Conservation (phyloP, 2,797 vertebrate genomes). For the Glossophaga mutica region DNA sequence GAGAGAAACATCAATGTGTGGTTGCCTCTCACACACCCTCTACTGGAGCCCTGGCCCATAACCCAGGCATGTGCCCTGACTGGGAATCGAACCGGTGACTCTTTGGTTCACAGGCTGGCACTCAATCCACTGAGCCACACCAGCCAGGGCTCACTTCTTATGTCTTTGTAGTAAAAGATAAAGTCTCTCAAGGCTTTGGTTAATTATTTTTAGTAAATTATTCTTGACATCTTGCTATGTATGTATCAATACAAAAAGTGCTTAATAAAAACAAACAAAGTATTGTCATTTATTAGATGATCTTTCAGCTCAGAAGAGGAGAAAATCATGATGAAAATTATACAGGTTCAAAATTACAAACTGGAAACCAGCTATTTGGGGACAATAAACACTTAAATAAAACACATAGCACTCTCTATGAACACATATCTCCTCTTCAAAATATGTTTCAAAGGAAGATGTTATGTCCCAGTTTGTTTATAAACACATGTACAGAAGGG, state of each 20-base stretch:
- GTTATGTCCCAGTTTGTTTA: constrained; percentile 29
- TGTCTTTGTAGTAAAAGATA: background rate
- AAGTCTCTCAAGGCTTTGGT: background rate
- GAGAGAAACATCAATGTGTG: too few species aligned
- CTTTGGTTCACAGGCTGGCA: too few species aligned
- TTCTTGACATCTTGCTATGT: constrained; percentile 28
- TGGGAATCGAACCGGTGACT: too few species aligned
- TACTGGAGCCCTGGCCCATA: too few species aligned
- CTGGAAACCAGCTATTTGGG: background rate
- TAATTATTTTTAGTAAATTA: constrained; percentile 48
- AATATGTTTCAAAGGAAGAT: background rate
- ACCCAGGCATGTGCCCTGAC: too few species aligned
- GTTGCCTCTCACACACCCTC: too few species aligned
- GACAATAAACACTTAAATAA: constrained; percentile 19
- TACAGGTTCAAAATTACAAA: constrained; percentile 44
- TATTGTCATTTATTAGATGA: background rate
- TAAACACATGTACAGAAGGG: background rate
- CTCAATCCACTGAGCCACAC: too few species aligned
- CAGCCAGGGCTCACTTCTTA: background rate
- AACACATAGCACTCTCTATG: background rate
- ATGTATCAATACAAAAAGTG: background rate
- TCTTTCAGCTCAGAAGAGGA: constrained; percentile 45
- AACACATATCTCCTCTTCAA: constrained; percentile 35
- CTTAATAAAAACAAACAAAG: constrained; percentile 50
- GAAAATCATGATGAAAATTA: constrained; percentile 56